phyloP scores from a whole-genome alignment of 2,888 invertebrate genomes.

The Zhengitettix transpicula region DNA sequence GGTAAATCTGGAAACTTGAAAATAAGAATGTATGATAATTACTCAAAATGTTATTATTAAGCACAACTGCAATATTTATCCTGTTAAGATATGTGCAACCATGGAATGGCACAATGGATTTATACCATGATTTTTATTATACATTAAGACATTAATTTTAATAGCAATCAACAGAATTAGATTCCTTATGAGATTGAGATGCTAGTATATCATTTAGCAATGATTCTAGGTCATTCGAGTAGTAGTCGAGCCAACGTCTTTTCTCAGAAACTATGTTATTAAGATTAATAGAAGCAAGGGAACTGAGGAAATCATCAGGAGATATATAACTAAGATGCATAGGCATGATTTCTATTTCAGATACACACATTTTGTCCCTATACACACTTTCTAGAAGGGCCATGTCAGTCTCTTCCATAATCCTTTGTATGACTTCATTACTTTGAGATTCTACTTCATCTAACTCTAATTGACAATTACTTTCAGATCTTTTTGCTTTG shows the following conservation, averaged over 20 bases:
- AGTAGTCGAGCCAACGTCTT: conserved; percentile 46
- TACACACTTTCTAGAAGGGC: background rate
- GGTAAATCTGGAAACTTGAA: too few species aligned
- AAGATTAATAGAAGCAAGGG: conserved; percentile 18
- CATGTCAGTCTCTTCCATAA: background rate
- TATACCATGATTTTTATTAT: background rate
- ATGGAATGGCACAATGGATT: too few species aligned
- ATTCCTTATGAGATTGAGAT: conserved; percentile 32
- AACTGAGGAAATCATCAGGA: background rate
- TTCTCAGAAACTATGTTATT: conserved; percentile 48
- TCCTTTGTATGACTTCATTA: too few species aligned
- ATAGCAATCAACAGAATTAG: conserved; percentile 56
- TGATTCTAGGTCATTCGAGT: conserved; percentile 48
- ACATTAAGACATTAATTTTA: conserved; percentile 19
- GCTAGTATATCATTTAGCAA: conserved; percentile 57
- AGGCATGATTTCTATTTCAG: background rate
- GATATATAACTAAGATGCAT: background rate
- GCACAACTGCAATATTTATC: too few species aligned
- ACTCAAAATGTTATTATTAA: too few species aligned
- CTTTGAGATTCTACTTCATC: too few species aligned
- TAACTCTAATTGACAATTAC: too few species aligned
- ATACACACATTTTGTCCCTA: background rate
- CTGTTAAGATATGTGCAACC: too few species aligned
- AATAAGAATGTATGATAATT: too few species aligned
- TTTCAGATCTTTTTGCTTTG: too few species aligned